Evolutionary conservation across 2,113 vertebrate species (phyloP), one percentile per base, ranked within the genome.

Genomic region (Tyrannus savana): DNA sequence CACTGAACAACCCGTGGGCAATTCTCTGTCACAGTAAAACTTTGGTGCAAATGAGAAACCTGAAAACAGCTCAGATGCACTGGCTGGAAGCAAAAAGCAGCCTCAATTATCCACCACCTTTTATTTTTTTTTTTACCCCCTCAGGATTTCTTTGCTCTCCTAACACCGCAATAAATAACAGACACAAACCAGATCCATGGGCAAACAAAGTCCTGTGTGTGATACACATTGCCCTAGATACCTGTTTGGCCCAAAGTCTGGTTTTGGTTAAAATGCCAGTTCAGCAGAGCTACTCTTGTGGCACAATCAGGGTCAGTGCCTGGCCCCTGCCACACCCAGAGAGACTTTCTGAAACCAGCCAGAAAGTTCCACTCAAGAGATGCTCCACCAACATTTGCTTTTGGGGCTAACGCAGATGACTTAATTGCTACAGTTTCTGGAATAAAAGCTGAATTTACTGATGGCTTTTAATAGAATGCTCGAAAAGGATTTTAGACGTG

Each of bases 381-480:
- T 21, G 52, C 59, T 88, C 82, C 68, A 35, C 55, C 8, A 15
- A n/a, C 39, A 64, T 59, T 84, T 0, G 1, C 63, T 91, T 93
- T 77, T 58, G 72, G 87, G 80, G 59, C 92, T 64, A 72, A 74
- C 87, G 50, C 23, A 53, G 81, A 73, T 3, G 27, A 90, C 78
- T 91, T 93, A 90, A 95, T 84, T 79, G 73, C 89, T 58, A 30
- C 37, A 6, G 6, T 84, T 96, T 67, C 92, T 93, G 72, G 72
- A 77, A 84, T 86, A 93, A 92, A 0, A 0, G 0, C 49, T 71
- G 88, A 68, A 92, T 93, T 94, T 90, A 90, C 90, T 88, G 82
- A 91, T 25, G 76, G 64, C 85, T 96, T 96, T 97, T 95, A 94
- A 93, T 88, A 96, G 93, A 95, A 94, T 17, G 44, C 85, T 93